Evolutionary conservation across 2,888 invertebrate genomes (phyloP).

Genomic region (Anoncus sp.): DNA sequence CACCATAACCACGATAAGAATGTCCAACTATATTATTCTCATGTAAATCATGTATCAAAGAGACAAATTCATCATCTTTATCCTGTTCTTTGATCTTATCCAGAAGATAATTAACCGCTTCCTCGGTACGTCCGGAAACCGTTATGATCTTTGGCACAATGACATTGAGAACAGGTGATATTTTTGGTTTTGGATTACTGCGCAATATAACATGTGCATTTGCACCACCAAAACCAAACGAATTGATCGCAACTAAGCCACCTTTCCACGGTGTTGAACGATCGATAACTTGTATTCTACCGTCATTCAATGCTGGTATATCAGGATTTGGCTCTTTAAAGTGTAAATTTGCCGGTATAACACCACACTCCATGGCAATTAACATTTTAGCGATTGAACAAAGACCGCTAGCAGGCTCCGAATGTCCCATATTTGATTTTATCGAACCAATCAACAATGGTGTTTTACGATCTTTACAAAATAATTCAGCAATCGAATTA

Average conservation of each 20-base stretch:
- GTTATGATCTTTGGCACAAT: constrained; percentile 88
- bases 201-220: constrained; percentile 96
- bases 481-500: constrained; percentile 96
- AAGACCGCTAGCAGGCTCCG: constrained; percentile 96
- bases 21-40: constrained; percentile 90
- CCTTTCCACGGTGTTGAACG: constrained; percentile 94
- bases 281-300: constrained; percentile 95
- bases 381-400: constrained; percentile 96
- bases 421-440: constrained; percentile 99
- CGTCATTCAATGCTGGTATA: constrained; percentile 95
- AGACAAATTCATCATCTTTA: constrained; percentile 89
- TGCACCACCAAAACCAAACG: constrained; percentile 99
- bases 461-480: constrained; percentile 91
- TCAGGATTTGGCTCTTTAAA: constrained; percentile 94
- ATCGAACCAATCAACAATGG: constrained; percentile 97
- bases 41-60: constrained; percentile 91
- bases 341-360: constrained; percentile 97
- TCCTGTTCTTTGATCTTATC: constrained; percentile 86
- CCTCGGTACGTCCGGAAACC: constrained; percentile 94
- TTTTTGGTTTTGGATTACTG: constrained; percentile 90
- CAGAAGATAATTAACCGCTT: constrained; percentile 88
- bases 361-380: constrained; percentile 95
- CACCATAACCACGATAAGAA: constrained; percentile 91
- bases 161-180: constrained; percentile 84
- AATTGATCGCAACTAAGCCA: constrained; percentile 96